Base-by-base conservation (phyloP, 2,113 vertebrate genomes). In the Syrmaticus mikado region DNA sequence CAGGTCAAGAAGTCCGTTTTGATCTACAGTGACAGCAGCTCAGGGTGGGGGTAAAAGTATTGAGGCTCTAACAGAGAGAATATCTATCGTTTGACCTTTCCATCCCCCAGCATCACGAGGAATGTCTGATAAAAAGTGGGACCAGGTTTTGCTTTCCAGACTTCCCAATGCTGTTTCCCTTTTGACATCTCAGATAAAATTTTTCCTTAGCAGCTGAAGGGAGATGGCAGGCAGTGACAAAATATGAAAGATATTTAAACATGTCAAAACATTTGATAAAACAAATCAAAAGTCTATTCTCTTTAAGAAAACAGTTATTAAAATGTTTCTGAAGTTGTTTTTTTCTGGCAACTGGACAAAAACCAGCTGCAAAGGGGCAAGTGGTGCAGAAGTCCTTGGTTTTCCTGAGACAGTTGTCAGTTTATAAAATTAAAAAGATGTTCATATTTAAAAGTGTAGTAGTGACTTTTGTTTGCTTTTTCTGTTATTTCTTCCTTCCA, bases 91-190 rank as follows among this genome's bases (percentile, higher is more conserved):
- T 62, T 64, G 19, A 55, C 76, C 22, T 80, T 88, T 73, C 34
- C 30, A 52, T 73, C 27, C 13, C 50, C 38, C 28, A 3, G 36
- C 41, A 61, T 46, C 16, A 46, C 24, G 60, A 55, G 36, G 34
- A 85, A 34, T 82, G 27, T 20, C 30, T 85, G 32, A 43, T 41
- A 80, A 36, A 19, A 80, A 77, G 27, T 34, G 68, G 73, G 91
- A 93, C 93, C 86, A 95, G 41, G 28, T 86, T 90, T 78, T 92
- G 55, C 67, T 86, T 87, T 92, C 21, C 21, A 92, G 34, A 81
- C 16, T 21, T 64, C 28, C 24, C 75, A 38, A 80, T 60, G 12
- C 28, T 81, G 8, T 72, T 2, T 8, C 34, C 15, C 25, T 75
- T 93, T 57, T 60, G 6, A 1, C 88, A 36, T 30, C 13, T 76